Conservation (phyloP, 2,113 vertebrate genomes). For the Chaetodon trifascialis region DNA sequence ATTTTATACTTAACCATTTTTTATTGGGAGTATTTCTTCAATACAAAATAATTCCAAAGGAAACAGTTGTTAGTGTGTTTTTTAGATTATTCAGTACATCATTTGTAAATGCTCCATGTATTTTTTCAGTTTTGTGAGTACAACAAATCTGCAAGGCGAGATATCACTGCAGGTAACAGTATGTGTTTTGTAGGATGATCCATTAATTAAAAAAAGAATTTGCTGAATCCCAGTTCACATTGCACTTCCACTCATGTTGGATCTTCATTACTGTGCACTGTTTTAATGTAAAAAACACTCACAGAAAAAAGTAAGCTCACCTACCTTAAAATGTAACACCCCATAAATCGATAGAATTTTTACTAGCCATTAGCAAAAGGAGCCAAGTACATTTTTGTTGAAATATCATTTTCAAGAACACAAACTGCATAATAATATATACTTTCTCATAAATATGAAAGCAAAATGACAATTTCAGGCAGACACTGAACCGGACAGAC, state of each 20-base stretch:
- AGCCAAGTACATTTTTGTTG: neutral
- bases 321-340: neutral
- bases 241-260: neutral
- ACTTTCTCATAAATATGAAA: no score
- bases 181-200: neutral
- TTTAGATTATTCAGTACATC: neutral
- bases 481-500: neutral
- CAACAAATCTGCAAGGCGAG: neutral
- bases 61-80: neutral
- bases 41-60: neutral
- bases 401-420: neutral
- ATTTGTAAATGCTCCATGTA: neutral
- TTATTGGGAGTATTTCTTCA: neutral
- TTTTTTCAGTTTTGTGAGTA: neutral
- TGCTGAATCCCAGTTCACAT: neutral
- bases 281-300: neutral
- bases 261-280: no score
- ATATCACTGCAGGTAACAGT: neutral
- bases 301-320: neutral
- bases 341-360: neutral
- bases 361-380: neutral
- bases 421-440: neutral
- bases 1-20: neutral
- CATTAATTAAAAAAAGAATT: neutral
- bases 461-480: neutral